These are phyloP conservation scores for Anthrax anthrax DNA, from an alignment of 2,888 invertebrate genomes.

Conservation along the genomic window DNA sequence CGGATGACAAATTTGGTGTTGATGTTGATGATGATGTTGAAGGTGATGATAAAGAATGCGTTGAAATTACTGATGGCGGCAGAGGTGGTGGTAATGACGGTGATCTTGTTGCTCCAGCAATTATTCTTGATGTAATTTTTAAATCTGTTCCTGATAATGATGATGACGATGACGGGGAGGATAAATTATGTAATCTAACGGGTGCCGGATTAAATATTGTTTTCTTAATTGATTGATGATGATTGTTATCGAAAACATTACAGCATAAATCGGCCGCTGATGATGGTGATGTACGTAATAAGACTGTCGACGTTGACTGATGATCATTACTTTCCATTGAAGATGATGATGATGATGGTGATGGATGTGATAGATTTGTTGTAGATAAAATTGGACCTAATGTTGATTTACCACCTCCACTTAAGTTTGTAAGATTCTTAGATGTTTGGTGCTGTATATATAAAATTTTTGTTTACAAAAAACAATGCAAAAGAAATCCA, in stretches of 20 bases:
- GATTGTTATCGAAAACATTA: background rate
- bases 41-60: background rate
- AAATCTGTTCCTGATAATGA: too few species aligned
- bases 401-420: background rate
- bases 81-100: background rate
- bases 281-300: background rate
- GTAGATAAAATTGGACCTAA: background rate
- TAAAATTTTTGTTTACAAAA: background rate
- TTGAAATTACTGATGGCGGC: background rate
- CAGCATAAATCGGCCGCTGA: background rate
- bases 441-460: background rate
- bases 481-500: background rate
- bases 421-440: background rate
- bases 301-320: background rate
- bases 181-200: background rate
- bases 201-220: background rate
- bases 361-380: background rate
- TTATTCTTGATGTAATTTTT: background rate
- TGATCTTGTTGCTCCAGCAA: background rate
- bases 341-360: slow-evolving; percentile 1
- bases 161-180: background rate
- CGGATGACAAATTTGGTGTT: background rate
- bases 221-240: background rate
- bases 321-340: slow-evolving; percentile 1
- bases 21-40: background rate